Evolutionary conservation across 2,113 vertebrate genomes (phyloP), one percentile per base, ranked within the genome.

Genomic region (Hirundichthys speculiger): DNA sequence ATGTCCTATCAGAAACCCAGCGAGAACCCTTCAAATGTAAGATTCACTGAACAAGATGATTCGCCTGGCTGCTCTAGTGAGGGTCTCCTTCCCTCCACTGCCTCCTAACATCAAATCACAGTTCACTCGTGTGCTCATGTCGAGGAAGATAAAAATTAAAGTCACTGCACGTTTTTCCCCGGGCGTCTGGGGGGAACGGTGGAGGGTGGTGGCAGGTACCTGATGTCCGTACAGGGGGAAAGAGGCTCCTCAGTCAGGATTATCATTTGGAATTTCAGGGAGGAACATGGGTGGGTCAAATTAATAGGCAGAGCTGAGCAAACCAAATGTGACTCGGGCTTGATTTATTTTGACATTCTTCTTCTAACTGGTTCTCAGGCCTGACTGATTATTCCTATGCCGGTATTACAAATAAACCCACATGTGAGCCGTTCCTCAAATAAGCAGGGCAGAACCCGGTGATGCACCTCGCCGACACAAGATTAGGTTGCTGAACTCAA

Each of bases 331-430:
- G 61, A 69, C 51, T 58, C 39, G 14, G 52, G 56, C 45, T 64
- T 39, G 63, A 78, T 87, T 86, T 79, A 77, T 83, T 89, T 86
- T 47, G n/a, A 82, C 67, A 82, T 86, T 76, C 76, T 73, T 78
- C 80, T 25, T 49, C 34, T 19, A 14, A 59, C 72, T 55, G 69
- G 67, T 79, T 86, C 80, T 77, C 82, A 84, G 69, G 76, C 64
- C 71, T 53, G 24, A 45, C 59, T 49, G 69, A 81, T 76, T 47
- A 74, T 80, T 82, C 80, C 77, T 75, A 41, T 57, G 16, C 49
- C 43, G 3, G 48, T 71, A 73, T 75, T 83, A 68, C 49, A 89
- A 89, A 89, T 86, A 87, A 89, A 90, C 75, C 47, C 52, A 22
- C 67, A 39, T 45, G 65, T 2, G 22, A 82, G 68, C 62, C 4